Evolutionary conservation across 2,888 invertebrate species (phyloP).

Genomic region (Acrobasis repandana): DNA sequence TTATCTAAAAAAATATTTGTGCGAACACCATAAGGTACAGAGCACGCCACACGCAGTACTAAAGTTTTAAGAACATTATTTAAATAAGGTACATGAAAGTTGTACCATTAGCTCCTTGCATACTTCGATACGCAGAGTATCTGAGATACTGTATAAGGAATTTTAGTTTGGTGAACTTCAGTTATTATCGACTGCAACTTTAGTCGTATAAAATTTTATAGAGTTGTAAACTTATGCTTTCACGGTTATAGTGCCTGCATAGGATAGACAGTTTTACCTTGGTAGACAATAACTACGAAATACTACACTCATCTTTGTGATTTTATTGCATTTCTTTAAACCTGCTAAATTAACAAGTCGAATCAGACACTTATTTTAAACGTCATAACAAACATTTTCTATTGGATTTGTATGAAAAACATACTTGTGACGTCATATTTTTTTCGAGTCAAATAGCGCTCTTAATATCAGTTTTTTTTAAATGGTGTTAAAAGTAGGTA

Average conservation of each 20-base stretch:
- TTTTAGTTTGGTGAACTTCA: slow-evolving; percentile 12
- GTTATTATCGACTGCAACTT: slow-evolving; percentile 13
- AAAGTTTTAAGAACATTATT: slow-evolving; percentile 18
- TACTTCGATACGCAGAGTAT: slow-evolving; percentile 16
- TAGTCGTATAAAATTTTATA: slow-evolving; percentile 15
- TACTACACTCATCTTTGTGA: too few species aligned
- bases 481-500: too few species aligned
- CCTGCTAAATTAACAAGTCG: too few species aligned
- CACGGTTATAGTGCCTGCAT: background rate
- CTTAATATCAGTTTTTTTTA: too few species aligned
- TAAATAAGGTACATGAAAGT: slow-evolving; percentile 21
- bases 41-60: slow-evolving; percentile 9
- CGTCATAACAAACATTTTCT: too few species aligned
- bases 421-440: too few species aligned
- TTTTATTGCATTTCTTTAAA: too few species aligned
- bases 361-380: too few species aligned
- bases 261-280: background rate
- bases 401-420: too few species aligned
- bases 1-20: slow-evolving; percentile 22
- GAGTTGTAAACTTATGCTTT: slow-evolving; percentile 4
- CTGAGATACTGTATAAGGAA: slow-evolving; percentile 6
- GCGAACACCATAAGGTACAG: background rate
- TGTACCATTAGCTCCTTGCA: slow-evolving; percentile 13
- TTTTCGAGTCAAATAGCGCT: too few species aligned
- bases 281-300: background rate